A percentile compares a stretch with the other conserved stretches of the same genome.
These are phyloP conservation scores for Tetraodon nigroviridis DNA, from an alignment of 2,113 vertebrate genomes.

Conservation along the genomic window DNA sequence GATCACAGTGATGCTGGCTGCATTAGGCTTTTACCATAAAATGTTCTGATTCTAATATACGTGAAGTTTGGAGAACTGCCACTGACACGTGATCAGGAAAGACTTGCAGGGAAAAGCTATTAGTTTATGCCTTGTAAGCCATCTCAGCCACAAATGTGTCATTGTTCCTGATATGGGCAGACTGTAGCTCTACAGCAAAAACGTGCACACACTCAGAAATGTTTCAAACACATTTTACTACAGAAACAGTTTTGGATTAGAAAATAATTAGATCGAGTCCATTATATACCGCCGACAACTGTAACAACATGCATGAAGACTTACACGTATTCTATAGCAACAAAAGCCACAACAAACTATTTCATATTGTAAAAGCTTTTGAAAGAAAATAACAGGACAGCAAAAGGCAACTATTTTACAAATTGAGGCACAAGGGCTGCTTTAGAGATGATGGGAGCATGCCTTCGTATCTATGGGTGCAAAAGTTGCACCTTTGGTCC, in stretches of 20 bases:
- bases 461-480: conserved; percentile 12
- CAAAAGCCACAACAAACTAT: conserved; percentile 24
- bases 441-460: conserved; percentile 12
- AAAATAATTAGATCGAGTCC: conserved; percentile 37
- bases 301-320: conserved; percentile 31
- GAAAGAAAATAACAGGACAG: conserved; percentile 5
- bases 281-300: conserved; percentile 12
- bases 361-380: conserved; percentile 11
- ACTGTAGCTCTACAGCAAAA: background rate
- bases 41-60: too few species aligned
- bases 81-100: too few species aligned
- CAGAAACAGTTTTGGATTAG: conserved; percentile 43
- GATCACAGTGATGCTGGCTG: background rate
- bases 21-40: too few species aligned
- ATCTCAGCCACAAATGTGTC: too few species aligned
- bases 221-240: conserved; percentile 46
- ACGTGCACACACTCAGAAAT: conserved; percentile 10
- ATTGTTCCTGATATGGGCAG: background rate
- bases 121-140: background rate
- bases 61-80: too few species aligned
- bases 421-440: conserved; percentile 41
- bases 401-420: conserved; percentile 46
- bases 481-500: conserved; percentile 52
- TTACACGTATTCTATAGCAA: conserved; percentile 23
- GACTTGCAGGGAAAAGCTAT: too few species aligned